Conservation (phyloP, 1,140 invertebrate species). For the Harpegnathos saltator region DNA sequence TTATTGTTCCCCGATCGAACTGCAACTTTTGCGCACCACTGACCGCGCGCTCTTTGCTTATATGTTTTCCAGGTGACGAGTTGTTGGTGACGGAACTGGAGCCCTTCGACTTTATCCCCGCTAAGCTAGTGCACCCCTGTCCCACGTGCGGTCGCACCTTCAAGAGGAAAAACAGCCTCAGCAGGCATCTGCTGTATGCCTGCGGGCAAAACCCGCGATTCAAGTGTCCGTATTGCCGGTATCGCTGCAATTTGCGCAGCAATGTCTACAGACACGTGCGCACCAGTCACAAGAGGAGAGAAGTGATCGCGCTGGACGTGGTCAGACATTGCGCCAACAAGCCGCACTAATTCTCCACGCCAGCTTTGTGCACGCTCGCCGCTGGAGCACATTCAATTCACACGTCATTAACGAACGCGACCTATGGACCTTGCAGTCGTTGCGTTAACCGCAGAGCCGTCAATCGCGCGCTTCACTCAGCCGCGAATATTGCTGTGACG, state of each 20-base stretch:
- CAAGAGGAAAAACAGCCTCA: constrained; percentile 78
- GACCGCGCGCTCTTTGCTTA: constrained; percentile 14
- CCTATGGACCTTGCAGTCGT: no score
- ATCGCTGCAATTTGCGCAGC: constrained; percentile 73
- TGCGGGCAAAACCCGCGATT: constrained; percentile 81
- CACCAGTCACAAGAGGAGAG: constrained; percentile 62
- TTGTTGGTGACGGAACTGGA: constrained; percentile 12
- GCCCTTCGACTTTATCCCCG: neutral
- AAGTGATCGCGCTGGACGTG: constrained; percentile 46
- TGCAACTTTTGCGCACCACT: constrained; percentile 7
- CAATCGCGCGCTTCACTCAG: no score
- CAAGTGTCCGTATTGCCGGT: constrained; percentile 90
- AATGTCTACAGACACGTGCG: constrained; percentile 76
- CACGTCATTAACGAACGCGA: no score
- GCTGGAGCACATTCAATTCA: neutral
- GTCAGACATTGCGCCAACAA: constrained; percentile 16
- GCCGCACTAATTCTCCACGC: neutral
- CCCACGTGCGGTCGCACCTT: constrained; percentile 83
- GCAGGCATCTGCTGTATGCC: constrained; percentile 79
- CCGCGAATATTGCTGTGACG: no score
- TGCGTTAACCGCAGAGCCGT: no score
- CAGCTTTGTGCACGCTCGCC: neutral
- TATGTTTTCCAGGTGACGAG: constrained; percentile 30
- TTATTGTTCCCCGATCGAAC: no score
- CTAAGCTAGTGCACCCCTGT: constrained; percentile 45